These are phyloP conservation scores for Poicephalus gulielmi DNA, from an alignment of 2,113 vertebrate genomes.

Conservation along the genomic window DNA sequence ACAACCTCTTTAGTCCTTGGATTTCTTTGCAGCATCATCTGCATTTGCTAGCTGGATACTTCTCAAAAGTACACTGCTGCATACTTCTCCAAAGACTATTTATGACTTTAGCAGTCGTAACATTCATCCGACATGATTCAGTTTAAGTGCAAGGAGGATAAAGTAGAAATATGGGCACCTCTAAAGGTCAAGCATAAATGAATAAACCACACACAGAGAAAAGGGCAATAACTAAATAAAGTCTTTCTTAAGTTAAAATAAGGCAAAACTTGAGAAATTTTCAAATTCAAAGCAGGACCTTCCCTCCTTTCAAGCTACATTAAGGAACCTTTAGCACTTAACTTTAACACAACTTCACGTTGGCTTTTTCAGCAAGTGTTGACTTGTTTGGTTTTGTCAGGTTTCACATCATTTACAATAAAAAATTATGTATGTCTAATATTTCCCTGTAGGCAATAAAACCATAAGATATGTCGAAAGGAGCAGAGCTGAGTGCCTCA, in stretches of 20 bases:
- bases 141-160: not conserved
- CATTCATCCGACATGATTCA: not conserved
- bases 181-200: not conserved
- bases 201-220: not conserved
- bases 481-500: conserved; percentile 14
- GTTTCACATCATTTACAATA: conserved; percentile 1
- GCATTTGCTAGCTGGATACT: not conserved
- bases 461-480: conserved; percentile 18
- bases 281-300: conserved; percentile 17
- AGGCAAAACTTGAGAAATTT: conserved; percentile 10
- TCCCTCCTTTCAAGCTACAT: not conserved
- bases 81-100: not conserved
- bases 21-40: not conserved
- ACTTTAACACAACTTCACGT: not conserved
- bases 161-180: not conserved
- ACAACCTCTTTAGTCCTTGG: not conserved
- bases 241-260: not conserved
- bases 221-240: not conserved
- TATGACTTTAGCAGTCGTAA: not conserved
- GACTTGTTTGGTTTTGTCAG: conserved; percentile 46
- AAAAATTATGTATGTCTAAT: conserved; percentile 23
- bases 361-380: conserved; percentile 26
- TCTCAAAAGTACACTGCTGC: not conserved
- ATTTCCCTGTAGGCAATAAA: conserved; percentile 67
- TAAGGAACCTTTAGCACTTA: conserved; percentile 31